phyloP scores from a whole-genome alignment of 1,140 invertebrate species.

The Drosophila lacteicornis region DNA sequence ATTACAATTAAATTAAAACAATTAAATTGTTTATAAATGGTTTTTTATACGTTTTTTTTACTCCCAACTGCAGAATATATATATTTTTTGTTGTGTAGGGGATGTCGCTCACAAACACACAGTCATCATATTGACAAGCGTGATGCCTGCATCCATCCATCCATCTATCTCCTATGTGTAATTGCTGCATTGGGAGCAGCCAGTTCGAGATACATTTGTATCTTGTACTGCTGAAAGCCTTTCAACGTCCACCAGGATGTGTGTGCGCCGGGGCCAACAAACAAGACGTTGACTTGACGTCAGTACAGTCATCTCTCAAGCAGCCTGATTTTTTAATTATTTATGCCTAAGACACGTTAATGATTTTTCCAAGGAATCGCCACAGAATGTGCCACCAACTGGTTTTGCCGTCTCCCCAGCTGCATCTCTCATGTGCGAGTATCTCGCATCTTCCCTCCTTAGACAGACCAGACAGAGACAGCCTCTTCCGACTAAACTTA shows the following conservation, averaged over 20 bases:
- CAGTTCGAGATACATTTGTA: conserved; percentile 38
- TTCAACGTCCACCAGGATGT: conserved; percentile 62
- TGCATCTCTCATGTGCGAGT: conserved; percentile 4
- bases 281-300: conserved; percentile 37
- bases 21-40: too few relatives aligned
- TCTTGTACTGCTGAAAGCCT: conserved; percentile 42
- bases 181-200: conserved; percentile 60
- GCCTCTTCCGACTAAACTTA: conserved; percentile 25
- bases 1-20: too few relatives aligned
- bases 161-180: conserved; percentile 50
- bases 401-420: conserved; percentile 32
- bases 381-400: conserved; percentile 51
- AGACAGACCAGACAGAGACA: conserved; percentile 5
- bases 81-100: conserved; percentile 9
- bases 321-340: conserved; percentile 73
- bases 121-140: conserved; percentile 70
- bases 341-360: conserved; percentile 82
- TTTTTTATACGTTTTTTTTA: too few relatives aligned
- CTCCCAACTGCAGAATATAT: too few relatives aligned
- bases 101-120: conserved; percentile 45
- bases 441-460: conserved; percentile 1
- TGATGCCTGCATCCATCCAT: conserved; percentile 56
- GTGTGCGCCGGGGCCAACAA: conserved; percentile 53
- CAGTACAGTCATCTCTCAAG: conserved; percentile 45
- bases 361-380: conserved; percentile 74